Conservation (phyloP, 2,888 invertebrate species). For the Barypeithes pellucidus region DNA sequence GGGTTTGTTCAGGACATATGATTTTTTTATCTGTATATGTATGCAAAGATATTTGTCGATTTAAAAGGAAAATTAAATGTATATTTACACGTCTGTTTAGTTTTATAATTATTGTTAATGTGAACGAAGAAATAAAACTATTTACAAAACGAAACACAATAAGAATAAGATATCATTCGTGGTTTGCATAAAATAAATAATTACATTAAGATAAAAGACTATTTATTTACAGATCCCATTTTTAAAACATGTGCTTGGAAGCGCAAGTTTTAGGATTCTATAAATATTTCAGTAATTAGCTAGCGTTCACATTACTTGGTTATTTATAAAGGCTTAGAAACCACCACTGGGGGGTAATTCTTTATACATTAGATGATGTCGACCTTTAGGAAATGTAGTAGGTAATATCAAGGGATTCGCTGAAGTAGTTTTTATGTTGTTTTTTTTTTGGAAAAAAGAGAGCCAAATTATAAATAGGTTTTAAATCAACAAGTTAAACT, state of each 20-base stretch:
- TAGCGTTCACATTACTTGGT: conserved; percentile 16
- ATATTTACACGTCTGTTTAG: no score
- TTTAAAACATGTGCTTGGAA: conserved; percentile 43
- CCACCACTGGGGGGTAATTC: conserved; percentile 1
- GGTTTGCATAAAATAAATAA: conserved; percentile 46
- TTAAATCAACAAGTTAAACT: no score
- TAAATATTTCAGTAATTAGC: conserved; percentile 40
- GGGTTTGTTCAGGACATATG: no score
- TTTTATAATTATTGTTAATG: no score
- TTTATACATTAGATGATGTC: background rate
- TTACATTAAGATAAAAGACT: conserved; percentile 47
- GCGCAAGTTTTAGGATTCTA: conserved; percentile 24
- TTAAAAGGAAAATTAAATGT: no score
- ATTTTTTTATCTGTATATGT: no score
- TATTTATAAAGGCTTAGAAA: conserved; percentile 35
- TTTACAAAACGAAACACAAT: conserved; percentile 38
- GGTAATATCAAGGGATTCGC: no score
- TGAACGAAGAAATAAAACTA: conserved; percentile 26
- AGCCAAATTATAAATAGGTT: no score
- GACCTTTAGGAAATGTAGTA: background rate
- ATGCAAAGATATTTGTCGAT: no score
- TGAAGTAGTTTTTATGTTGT: no score
- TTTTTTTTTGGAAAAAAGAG: no score
- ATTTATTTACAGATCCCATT: conserved; percentile 47
- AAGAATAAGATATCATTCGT: conserved; percentile 44